Conservation (phyloP, 2,113 vertebrate species). For the Cricetomys ansorgei region DNA sequence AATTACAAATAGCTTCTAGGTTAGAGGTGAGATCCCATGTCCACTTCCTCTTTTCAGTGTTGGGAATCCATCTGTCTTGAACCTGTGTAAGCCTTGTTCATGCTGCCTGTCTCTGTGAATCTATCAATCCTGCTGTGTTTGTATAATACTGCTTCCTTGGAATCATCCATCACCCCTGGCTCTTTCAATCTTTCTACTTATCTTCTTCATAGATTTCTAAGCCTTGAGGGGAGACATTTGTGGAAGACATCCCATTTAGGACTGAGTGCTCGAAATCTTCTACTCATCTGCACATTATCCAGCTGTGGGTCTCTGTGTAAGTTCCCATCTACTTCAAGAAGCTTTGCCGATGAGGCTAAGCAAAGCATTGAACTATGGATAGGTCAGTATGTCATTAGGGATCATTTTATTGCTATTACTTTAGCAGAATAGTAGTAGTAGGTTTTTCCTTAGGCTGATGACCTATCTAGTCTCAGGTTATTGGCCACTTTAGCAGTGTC, state of each 20-base stretch:
- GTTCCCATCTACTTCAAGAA: neutral
- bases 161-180: neutral
- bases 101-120: neutral
- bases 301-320: neutral
- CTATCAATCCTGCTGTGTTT: too few species aligned
- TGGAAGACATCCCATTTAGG: neutral
- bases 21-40: neutral
- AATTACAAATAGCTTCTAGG: neutral
- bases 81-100: neutral
- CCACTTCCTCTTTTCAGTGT: neutral
- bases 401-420: neutral
- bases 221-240: neutral
- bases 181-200: neutral
- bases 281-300: neutral
- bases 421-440: neutral
- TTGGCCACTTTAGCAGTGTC: neutral
- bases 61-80: neutral
- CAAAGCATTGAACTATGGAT: neutral
- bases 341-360: neutral
- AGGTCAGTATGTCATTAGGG: neutral
- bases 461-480: neutral
- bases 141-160: neutral
- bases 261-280: neutral
- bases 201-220: neutral
- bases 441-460: neutral